Evolutionary conservation across 2,113 vertebrate species (phyloP), one percentile per base, ranked within the genome.

Genomic region (Natator depressus): DNA sequence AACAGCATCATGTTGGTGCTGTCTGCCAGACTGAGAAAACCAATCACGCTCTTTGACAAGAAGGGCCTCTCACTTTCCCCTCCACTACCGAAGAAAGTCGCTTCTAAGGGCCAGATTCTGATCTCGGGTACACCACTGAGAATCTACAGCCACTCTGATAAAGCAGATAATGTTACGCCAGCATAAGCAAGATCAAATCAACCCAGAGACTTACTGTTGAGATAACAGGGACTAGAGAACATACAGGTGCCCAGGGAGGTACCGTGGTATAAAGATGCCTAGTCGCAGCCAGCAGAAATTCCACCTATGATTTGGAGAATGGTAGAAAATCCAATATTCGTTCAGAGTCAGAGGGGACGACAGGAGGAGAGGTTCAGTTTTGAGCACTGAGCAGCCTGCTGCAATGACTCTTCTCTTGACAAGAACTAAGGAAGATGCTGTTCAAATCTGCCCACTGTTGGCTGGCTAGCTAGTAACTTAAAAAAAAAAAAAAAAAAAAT

Each of bases 111-210:
- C 50, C 83, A 79, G 29, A 29, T 47, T 10, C 57, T 46, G 0
- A 0, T 50, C 85, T 57, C 51, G 55, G 78, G 53, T 1, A 0
- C 12, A 38, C 38, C 79, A 27, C 17, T 1, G 0, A 42, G 49
- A 84, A 31, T 2, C 42, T 20, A 19, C 49, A n/a, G 47, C 0
- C 0, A 27, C 38, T 27, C 35, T 59, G 35, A 49, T 78, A 49
- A 29, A n/a, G 11, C 7, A 79, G 47, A 12, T 27, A 14, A 27
- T 27, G 72, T 38, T 20, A 46, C 55, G 19, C 31, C 19, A 47
- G n/a, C 14, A 59, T 10, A 89, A n/a, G 0, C 3, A 53, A 87
- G 59, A 24, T 5, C 3, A 0, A 31, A 31, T 8, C 1, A 0
- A 54, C 31, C 27, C 1, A 2, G 35, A 0, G 0, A 92, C 53